Evolutionary conservation across 1,140 invertebrate genomes (phyloP).

Genomic region (Trachelipus rathkii): DNA sequence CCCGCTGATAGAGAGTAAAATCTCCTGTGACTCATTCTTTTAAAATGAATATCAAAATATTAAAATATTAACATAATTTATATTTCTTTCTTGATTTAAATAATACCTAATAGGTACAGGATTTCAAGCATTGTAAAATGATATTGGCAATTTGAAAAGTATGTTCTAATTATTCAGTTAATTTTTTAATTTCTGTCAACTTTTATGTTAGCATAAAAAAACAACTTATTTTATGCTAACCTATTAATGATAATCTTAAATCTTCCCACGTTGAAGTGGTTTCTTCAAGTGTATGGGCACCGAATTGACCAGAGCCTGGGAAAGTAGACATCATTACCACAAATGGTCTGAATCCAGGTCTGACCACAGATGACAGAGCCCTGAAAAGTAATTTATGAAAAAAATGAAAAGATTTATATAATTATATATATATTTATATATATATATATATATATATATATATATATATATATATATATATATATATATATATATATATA

Average conservation of each 20-base stretch:
- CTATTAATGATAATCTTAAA: slow-evolving; percentile 54
- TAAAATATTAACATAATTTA: no score
- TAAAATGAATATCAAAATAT: no score
- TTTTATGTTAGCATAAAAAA: neutral
- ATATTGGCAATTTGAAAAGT: no score
- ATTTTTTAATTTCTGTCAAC: neutral
- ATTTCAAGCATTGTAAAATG: no score
- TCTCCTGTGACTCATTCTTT: no score
- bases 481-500: neutral
- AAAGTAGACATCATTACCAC: slow-evolving; percentile 54
- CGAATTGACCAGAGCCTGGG: slow-evolving; percentile 55
- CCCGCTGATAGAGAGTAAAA: no score
- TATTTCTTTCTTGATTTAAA: no score
- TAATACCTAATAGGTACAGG: no score
- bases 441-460: neutral
- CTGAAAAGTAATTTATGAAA: slow-evolving; percentile 14
- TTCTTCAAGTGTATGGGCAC: slow-evolving; percentile 59
- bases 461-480: no score
- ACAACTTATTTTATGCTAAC: slow-evolving; percentile 46
- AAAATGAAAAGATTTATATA: neutral
- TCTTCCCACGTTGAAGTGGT: slow-evolving; percentile 54
- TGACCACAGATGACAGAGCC: slow-evolving; percentile 16
- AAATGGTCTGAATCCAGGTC: slow-evolving; percentile 37
- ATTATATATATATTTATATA: neutral
- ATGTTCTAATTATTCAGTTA: neutral